Conservation (phyloP, 2,888 invertebrate species). For the Chrysolina haemoptera region DNA sequence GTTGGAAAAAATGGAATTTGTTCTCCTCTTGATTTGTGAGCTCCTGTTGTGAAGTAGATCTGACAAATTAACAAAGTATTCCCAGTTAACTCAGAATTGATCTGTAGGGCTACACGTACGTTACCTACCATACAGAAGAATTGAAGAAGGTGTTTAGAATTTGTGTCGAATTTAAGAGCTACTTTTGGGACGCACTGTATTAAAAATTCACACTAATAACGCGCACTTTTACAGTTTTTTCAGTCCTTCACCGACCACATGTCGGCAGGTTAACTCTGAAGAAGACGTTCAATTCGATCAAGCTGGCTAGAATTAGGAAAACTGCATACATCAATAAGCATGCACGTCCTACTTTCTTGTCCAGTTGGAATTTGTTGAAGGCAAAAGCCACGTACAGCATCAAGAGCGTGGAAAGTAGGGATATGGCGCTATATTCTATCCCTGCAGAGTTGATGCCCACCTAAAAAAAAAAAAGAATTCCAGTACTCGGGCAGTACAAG, state of each 20-base stretch:
- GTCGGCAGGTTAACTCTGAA: slow-evolving; percentile 92
- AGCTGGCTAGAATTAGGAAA: slow-evolving; percentile 88
- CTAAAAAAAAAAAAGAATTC: slow-evolving; percentile 64
- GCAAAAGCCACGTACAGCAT: slow-evolving; percentile 88
- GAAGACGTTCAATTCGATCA: slow-evolving; percentile 95
- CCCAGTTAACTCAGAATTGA: too few species aligned
- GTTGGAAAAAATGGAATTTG: too few species aligned
- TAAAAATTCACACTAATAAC: slow-evolving; percentile 8
- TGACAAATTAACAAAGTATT: too few species aligned
- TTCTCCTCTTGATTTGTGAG: too few species aligned
- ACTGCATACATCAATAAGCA: slow-evolving; percentile 90
- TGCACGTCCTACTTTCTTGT: slow-evolving; percentile 87
- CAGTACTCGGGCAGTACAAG: too few species aligned
- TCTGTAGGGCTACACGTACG: too few species aligned
- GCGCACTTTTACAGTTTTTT: slow-evolving; percentile 7
- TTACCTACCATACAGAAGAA: too few species aligned
- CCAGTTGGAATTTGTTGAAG: slow-evolving; percentile 89
- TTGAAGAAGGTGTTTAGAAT: neutral
- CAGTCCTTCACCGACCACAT: slow-evolving; percentile 70
- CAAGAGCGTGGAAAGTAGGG: slow-evolving; percentile 87
- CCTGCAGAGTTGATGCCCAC: slow-evolving; percentile 93
- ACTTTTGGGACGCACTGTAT: neutral
- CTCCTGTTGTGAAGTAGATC: too few species aligned
- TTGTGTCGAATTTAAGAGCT: neutral
- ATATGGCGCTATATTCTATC: slow-evolving; percentile 91